Conservation (phyloP, 2,797 vertebrate genomes). For the Presbytis comata region DNA sequence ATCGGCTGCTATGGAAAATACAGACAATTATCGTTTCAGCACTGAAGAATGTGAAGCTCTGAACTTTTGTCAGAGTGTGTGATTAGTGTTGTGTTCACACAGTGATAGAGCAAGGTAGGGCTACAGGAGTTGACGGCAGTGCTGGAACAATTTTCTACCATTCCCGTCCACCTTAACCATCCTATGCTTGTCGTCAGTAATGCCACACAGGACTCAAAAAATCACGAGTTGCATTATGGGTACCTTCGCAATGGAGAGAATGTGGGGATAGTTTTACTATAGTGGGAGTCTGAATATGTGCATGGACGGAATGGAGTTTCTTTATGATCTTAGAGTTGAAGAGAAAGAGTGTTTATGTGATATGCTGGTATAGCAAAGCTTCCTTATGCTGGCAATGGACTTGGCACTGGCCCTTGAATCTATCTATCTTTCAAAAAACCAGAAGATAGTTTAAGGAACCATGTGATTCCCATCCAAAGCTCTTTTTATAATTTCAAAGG, state of each 20-base stretch:
- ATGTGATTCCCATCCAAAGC: background rate
- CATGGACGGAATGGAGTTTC: accelerated
- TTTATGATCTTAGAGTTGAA: background rate
- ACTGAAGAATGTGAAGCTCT: background rate
- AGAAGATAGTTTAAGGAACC: background rate
- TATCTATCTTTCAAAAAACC: background rate
- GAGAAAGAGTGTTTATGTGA: background rate
- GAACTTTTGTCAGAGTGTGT: background rate
- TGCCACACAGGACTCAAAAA: background rate
- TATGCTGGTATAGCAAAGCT: background rate
- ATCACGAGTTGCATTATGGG: background rate
- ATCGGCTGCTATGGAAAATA: background rate
- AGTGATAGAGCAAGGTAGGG: too few species aligned
- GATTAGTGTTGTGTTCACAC: background rate
- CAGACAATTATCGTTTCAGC: background rate
- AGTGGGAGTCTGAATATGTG: background rate
- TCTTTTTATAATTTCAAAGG: background rate
- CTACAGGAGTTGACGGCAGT: background rate
- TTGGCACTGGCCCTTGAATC: background rate
- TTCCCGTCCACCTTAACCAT: background rate
- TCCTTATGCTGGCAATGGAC: background rate
- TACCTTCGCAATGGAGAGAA: background rate
- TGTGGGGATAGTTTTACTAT: background rate
- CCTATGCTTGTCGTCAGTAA: background rate
- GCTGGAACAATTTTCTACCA: background rate